Conservation (phyloP, 2,888 invertebrate genomes). For the Aphodius granarius region DNA sequence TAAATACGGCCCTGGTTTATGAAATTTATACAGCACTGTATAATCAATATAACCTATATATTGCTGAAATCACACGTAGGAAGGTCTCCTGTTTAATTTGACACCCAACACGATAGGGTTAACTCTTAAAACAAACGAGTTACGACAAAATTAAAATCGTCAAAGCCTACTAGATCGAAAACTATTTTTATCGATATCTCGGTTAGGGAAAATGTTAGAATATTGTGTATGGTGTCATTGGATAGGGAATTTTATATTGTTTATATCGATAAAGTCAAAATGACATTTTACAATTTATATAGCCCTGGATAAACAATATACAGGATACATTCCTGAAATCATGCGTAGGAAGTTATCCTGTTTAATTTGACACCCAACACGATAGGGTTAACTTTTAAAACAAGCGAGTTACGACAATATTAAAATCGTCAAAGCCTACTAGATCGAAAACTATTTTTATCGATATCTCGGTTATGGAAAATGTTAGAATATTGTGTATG, state of each 20-base stretch:
- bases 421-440: background rate
- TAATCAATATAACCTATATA: conserved; percentile 14
- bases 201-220: background rate
- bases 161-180: background rate
- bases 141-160: background rate
- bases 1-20: background rate
- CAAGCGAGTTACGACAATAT: background rate
- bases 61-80: background rate
- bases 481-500: background rate
- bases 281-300: background rate
- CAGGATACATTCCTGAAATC: background rate
- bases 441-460: background rate
- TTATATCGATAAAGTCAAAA: background rate
- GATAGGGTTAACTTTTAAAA: background rate
- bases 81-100: background rate
- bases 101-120: background rate
- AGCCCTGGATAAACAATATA: background rate
- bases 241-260: background rate
- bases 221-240: background rate
- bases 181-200: background rate
- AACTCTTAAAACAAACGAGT: background rate
- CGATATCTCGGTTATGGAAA: background rate
- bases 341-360: background rate
- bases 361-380: background rate
- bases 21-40: background rate